These are phyloP conservation scores for Spizaetus ornatus DNA, from an alignment of 2,113 vertebrate species.

Conservation along the genomic window DNA sequence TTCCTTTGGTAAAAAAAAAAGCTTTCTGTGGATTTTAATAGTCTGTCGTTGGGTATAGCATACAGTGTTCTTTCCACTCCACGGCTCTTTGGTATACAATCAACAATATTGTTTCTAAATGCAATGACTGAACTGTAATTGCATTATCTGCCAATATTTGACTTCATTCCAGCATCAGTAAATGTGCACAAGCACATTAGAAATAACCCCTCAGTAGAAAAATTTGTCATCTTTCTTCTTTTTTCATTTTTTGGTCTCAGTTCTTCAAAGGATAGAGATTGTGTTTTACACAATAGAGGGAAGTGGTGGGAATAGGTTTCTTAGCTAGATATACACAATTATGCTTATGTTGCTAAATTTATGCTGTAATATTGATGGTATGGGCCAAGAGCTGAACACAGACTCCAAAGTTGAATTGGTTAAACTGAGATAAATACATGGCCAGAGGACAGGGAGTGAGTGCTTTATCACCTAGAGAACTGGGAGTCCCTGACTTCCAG, in stretches of 20 bases:
- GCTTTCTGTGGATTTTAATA: background rate
- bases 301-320: background rate
- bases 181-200: background rate
- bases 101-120: background rate
- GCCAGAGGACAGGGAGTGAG: background rate
- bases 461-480: background rate
- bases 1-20: background rate
- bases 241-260: rapidly evolving
- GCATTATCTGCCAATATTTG: background rate
- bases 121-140: background rate
- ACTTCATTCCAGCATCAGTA: background rate
- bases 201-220: background rate
- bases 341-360: background rate
- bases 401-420: background rate
- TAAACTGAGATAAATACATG: background rate
- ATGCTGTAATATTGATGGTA: background rate
- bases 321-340: background rate
- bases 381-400: background rate
- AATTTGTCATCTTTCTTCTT: background rate
- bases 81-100: background rate
- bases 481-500: background rate
- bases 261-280: background rate
- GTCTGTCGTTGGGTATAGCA: background rate
- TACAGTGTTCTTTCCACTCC: background rate
- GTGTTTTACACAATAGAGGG: background rate